Evolutionary conservation across 2,113 vertebrate genomes (phyloP), one percentile per base, ranked within the genome.

Genomic region (Antigone vipio): DNA sequence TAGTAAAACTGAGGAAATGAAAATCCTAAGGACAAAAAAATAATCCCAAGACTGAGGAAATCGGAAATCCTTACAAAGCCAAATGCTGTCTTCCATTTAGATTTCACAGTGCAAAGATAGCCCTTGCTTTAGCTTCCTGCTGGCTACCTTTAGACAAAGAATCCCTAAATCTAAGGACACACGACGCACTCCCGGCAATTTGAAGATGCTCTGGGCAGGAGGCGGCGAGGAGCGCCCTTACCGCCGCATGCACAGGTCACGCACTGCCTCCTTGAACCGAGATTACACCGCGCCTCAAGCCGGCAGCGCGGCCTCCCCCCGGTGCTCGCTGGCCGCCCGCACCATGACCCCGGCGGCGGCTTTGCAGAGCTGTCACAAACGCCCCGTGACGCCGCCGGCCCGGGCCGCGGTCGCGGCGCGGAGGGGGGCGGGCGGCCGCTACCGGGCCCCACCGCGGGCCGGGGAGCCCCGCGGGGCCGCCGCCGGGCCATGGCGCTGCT

Each of bases 401-500:
- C 56, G n/a, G 72, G 56, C 87, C 68, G 72, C 64, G 55, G 64
- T 22, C 16, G 56, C 69, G 45, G 52, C 22, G 45, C 72, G 59
- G 69, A 9, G 58, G 27, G 47, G 64, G 64, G 30, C 47, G 47
- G 60, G 35, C 78, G 69, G 79, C 52, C 35, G 62, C 60, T 53
- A 29, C 71, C 69, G 53, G 87, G 68, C 85, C 73, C 85, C 73
- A 45, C 62, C 30, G 72, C 66, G 49, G 86, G 75, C 64, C 85
- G 56, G 71, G 84, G 71, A 76, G 88, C 79, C 88, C 72, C 80
- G 58, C 55, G 55, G 80, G 88, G 73, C 77, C 26, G 59, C 50
- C 47, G 69, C 53, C 64, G 73, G 73, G 90, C 78, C 77, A 92
- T 92, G 91, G 91, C 85, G 66, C 79, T 84, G 91, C 91, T 84